Conservation (phyloP, 2,888 invertebrate species). For the Schrankia costaestrigalis region DNA sequence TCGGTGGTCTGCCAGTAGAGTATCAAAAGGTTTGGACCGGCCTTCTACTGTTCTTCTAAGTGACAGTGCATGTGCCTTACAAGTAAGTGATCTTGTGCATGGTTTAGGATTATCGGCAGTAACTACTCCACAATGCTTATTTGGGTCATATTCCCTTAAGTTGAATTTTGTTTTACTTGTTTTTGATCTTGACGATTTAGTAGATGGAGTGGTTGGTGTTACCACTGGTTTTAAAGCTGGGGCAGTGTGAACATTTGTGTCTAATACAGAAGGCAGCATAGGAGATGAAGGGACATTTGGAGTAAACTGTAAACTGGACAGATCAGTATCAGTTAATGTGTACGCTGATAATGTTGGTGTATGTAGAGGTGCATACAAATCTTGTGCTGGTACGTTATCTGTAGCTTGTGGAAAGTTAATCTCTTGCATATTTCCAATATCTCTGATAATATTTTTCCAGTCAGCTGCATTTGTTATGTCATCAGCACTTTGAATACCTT, state of each 20-base stretch:
- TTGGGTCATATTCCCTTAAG: conserved; percentile 88
- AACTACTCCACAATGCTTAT: conserved; percentile 90
- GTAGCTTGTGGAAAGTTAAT: conserved; percentile 65
- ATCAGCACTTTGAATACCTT: conserved; percentile 74
- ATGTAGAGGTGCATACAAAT: conserved; percentile 55
- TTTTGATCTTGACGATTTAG: conserved; percentile 55
- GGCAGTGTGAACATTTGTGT: conserved; percentile 26
- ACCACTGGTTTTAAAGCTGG: conserved; percentile 30
- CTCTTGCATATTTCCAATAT: conserved; percentile 73
- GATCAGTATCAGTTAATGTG: conserved; percentile 56
- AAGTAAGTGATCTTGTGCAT: conserved; percentile 89
- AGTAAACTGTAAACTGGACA: conserved; percentile 63
- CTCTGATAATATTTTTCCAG: conserved; percentile 76
- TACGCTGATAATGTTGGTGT: conserved; percentile 51
- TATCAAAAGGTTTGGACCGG: conserved; percentile 87
- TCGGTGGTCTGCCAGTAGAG: conserved; percentile 86
- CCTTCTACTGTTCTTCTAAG: conserved; percentile 85
- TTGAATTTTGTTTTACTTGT: conserved; percentile 69
- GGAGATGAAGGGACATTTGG: conserved; percentile 47
- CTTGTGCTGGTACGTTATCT: conserved; percentile 53
- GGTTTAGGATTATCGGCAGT: conserved; percentile 85
- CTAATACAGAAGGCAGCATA: conserved; percentile 50
- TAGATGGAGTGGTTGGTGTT: conserved; percentile 47
- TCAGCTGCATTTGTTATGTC: conserved; percentile 72
- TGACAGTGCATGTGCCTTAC: conserved; percentile 85